Conservation (phyloP, 1,140 invertebrate genomes). For the Nautilus pompilius region DNA sequence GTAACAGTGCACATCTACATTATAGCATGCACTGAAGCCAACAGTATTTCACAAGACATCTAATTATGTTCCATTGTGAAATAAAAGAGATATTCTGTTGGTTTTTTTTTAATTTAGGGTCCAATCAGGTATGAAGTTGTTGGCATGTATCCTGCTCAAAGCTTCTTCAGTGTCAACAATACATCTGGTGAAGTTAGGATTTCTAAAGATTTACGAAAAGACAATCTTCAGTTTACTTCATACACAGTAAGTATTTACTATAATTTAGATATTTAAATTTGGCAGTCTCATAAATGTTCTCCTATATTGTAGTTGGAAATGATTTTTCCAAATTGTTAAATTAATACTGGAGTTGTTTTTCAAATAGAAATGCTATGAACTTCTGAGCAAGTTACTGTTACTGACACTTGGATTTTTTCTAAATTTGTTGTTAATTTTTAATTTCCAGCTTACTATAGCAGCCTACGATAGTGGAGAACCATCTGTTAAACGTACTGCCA, state of each 20-base stretch:
- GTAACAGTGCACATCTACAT: too few species aligned
- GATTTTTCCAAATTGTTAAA: too few species aligned
- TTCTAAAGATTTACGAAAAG: slow-evolving; percentile 71
- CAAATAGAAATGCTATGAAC: too few species aligned
- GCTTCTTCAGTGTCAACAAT: slow-evolving; percentile 75
- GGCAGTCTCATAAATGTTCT: too few species aligned
- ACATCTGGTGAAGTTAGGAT: slow-evolving; percentile 81
- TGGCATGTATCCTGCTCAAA: slow-evolving; percentile 36
- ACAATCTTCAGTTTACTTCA: slow-evolving; percentile 10
- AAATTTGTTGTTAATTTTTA: neutral
- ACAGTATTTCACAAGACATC: too few species aligned
- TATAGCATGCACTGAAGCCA: too few species aligned
- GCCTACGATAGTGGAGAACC: slow-evolving; percentile 27
- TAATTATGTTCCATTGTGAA: too few species aligned
- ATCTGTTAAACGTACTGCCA: slow-evolving; percentile 16
- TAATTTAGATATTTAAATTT: neutral
- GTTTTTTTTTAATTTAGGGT: slow-evolving; percentile 18
- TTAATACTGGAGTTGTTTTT: too few species aligned
- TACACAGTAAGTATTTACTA: slow-evolving; percentile 23
- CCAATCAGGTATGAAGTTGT: slow-evolving; percentile 23
- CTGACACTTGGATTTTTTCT: neutral
- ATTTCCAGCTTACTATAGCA: slow-evolving; percentile 26
- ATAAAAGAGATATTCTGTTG: neutral
- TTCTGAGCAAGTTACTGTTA: too few species aligned
- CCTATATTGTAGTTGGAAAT: too few species aligned